A percentile compares a stretch with the other conserved stretches of the same genome.
Conservation (phyloP, 1,140 invertebrate genomes). For the Lucilia cuprina region DNA sequence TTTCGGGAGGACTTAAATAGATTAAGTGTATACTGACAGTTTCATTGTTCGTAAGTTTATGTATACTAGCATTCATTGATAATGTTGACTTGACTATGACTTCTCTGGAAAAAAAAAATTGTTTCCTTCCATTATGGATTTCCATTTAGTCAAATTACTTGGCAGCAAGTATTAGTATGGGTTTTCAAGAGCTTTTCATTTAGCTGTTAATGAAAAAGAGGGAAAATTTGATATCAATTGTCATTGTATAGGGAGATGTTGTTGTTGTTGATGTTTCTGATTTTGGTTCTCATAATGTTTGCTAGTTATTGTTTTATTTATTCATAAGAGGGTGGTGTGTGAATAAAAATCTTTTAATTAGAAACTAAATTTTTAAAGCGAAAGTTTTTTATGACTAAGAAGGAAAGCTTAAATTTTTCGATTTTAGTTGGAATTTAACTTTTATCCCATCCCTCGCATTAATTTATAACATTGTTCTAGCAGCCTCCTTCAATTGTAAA, state of each 20-base stretch:
- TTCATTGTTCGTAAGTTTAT: background rate
- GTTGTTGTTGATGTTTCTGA: background rate
- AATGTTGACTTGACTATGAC: no score
- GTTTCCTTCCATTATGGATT: constrained; percentile 5
- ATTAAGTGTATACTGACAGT: background rate
- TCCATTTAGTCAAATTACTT: background rate
- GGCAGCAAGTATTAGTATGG: background rate
- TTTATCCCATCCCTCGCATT: no score
- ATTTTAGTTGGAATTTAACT: no score
- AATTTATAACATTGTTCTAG: background rate
- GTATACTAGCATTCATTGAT: no score
- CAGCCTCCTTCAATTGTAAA: background rate
- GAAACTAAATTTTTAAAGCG: no score
- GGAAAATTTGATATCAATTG: background rate
- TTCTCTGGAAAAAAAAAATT: background rate
- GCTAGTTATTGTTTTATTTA: background rate
- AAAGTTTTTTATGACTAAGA: no score
- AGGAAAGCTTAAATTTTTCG: no score
- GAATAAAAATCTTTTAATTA: no score
- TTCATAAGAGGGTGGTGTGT: background rate
- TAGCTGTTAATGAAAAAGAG: background rate
- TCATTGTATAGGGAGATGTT: background rate
- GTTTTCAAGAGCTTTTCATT: background rate
- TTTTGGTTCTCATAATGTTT: background rate
- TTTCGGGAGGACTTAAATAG: background rate